A percentile compares a stretch with the other conserved stretches of the same genome.
Conservation (phyloP, 2,113 vertebrate genomes). For the Ginglymostoma cirratum region DNA sequence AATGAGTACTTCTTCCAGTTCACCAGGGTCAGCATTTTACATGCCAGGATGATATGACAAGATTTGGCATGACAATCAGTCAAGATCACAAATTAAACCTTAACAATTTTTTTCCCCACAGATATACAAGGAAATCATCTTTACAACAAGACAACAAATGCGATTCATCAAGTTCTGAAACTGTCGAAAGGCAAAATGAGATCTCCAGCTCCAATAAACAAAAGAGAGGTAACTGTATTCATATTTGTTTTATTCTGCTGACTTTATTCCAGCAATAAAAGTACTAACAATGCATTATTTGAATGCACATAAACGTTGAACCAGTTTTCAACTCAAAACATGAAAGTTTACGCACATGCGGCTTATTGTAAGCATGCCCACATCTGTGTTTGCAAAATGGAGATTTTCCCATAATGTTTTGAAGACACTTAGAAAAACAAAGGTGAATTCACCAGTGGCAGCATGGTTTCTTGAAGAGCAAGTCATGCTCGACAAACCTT, state of each 20-base stretch:
- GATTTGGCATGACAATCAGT: not conserved
- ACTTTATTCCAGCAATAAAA: not conserved
- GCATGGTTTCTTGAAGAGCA: not conserved
- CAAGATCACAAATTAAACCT: not conserved
- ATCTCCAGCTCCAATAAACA: constrained; percentile 66
- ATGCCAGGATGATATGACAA: not conserved
- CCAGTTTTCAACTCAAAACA: not conserved
- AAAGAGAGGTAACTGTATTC: constrained; percentile 66
- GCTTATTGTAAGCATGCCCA: not conserved
- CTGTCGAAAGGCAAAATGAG: constrained; percentile 63
- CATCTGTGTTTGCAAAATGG: not conserved
- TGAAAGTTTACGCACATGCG: constrained; percentile 41
- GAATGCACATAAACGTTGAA: not conserved
- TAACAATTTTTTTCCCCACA: constrained; percentile 46
- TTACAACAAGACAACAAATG: constrained; percentile 60
- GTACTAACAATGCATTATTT: not conserved
- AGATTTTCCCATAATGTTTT: not conserved
- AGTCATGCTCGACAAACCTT: not conserved
- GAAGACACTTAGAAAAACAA: too few species aligned
- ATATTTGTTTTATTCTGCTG: not conserved
- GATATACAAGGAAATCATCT: constrained; percentile 65
- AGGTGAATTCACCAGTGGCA: too few species aligned
- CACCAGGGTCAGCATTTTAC: not conserved
- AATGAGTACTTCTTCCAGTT: not conserved
- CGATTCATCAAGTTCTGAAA: constrained; percentile 70